These are phyloP conservation scores for Smithornis capensis DNA, from an alignment of 2,113 vertebrate species.

Conservation along the genomic window DNA sequence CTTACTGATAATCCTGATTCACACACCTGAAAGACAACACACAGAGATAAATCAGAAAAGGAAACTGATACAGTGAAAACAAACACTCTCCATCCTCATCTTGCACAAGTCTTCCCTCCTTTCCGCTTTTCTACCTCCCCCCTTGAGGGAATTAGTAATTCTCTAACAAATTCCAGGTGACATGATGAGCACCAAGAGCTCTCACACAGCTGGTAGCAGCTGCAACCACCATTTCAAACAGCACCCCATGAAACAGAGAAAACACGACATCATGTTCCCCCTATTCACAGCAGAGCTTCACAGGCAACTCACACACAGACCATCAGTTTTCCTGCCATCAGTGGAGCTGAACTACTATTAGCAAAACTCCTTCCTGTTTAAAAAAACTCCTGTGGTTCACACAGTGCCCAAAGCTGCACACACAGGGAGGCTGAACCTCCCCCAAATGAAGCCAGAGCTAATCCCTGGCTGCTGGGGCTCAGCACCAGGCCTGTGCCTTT, in stretches of 20 bases:
- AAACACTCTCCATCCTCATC: neutral
- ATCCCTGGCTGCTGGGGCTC: neutral
- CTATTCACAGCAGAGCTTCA: neutral
- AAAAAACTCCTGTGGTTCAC: neutral
- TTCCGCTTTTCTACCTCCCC: neutral
- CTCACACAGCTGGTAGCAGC: neutral
- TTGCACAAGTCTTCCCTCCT: neutral
- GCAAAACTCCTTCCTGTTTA: neutral
- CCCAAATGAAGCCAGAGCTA: rapidly evolving
- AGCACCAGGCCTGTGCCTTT: rapidly evolving
- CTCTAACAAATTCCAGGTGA: neutral
- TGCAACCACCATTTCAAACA: neutral
- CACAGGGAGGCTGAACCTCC: neutral
- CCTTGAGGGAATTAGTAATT: neutral
- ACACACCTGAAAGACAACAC: neutral
- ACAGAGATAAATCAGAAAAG: neutral
- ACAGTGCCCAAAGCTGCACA: neutral
- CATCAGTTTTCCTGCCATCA: neutral
- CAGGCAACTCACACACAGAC: rapidly evolving
- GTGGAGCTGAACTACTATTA: neutral
- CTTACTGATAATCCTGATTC: neutral
- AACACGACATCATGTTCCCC: neutral
- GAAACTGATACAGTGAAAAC: neutral
- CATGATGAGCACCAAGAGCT: neutral
- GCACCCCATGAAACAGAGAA: neutral